phyloP scores from a whole-genome alignment of 1,140 invertebrate species.

The Drusus annulatus region DNA sequence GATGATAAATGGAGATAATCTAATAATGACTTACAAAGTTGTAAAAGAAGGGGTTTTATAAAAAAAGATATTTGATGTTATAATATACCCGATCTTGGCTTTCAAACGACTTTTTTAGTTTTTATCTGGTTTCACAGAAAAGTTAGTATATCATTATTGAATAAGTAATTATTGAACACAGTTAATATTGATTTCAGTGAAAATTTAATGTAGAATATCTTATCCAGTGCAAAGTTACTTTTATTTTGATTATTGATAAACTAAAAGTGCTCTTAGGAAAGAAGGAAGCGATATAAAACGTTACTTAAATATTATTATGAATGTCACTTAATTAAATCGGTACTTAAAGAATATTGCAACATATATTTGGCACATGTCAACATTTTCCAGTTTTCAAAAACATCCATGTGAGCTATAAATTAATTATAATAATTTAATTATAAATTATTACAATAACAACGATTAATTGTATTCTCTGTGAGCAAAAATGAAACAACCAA shows the following conservation, averaged over 20 bases:
- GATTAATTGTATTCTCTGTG: too few species aligned
- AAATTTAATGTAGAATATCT: too few species aligned
- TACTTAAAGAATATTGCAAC: constrained; percentile 10
- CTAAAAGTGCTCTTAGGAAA: neutral
- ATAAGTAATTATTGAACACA: neutral
- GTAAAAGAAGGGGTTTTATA: too few species aligned
- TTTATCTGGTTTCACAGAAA: too few species aligned
- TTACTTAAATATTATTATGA: neutral
- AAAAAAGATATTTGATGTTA: too few species aligned
- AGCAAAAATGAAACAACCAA: too few species aligned
- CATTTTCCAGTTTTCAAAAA: constrained; percentile 3
- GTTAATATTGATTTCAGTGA: neutral
- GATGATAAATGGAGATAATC: too few species aligned
- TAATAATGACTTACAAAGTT: too few species aligned
- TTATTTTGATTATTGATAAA: neutral
- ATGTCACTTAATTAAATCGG: neutral
- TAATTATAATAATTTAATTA: neutral
- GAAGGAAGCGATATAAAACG: neutral
- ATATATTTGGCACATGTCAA: constrained; percentile 24
- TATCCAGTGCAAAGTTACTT: too few species aligned
- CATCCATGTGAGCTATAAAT: neutral
- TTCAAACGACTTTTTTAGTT: too few species aligned
- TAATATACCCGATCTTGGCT: too few species aligned
- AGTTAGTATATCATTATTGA: too few species aligned
- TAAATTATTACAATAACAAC: neutral